Percentiles rank a stretch among this genome's conserved stretches.
These are phyloP conservation scores for Bostrychus sinensis DNA, from an alignment of 2,113 vertebrate species.

Conservation along the genomic window DNA sequence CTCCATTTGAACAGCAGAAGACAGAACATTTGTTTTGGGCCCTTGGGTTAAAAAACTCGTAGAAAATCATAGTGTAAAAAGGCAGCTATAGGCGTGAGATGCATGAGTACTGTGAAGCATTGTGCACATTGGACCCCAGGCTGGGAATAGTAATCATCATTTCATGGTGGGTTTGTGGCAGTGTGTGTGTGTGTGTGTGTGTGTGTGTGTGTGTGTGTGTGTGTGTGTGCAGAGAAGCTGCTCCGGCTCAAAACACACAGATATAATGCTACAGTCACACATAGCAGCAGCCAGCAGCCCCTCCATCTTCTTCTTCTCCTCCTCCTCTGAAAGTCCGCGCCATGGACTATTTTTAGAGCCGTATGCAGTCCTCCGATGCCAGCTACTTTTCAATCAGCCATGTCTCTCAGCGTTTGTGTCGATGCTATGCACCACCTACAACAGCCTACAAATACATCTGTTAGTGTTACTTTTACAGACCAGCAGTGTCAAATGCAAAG, in stretches of 20 bases:
- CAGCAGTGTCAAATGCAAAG: background rate
- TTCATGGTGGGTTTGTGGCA: slow-evolving; percentile 47
- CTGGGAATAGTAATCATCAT: slow-evolving; percentile 46
- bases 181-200: slow-evolving; percentile 12
- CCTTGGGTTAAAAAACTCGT: slow-evolving; percentile 36
- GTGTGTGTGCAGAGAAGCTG: slow-evolving; percentile 26
- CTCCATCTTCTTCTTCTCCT: slow-evolving; percentile 11
- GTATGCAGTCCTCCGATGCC: slow-evolving; percentile 38
- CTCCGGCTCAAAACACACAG: slow-evolving; percentile 16
- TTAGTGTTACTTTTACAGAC: background rate
- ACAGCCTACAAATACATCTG: slow-evolving; percentile 6
- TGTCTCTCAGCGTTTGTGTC: slow-evolving; percentile 32
- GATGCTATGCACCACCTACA: slow-evolving; percentile 24
- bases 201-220: slow-evolving; percentile 39
- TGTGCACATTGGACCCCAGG: slow-evolving; percentile 41
- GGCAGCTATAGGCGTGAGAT: slow-evolving; percentile 31
- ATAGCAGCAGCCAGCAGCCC: slow-evolving; percentile 2
- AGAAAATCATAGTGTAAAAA: slow-evolving; percentile 38
- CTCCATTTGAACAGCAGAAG: slow-evolving; percentile 54
- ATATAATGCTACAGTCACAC: slow-evolving; percentile 15
- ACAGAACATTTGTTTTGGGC: slow-evolving; percentile 40
- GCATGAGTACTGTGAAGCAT: slow-evolving; percentile 24
- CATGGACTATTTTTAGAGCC: slow-evolving; percentile 63
- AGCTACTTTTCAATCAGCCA: slow-evolving; percentile 50
- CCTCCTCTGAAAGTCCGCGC: slow-evolving; percentile 53